Conservation (phyloP, 2,888 invertebrate species). For the Rhagonycha lutea region DNA sequence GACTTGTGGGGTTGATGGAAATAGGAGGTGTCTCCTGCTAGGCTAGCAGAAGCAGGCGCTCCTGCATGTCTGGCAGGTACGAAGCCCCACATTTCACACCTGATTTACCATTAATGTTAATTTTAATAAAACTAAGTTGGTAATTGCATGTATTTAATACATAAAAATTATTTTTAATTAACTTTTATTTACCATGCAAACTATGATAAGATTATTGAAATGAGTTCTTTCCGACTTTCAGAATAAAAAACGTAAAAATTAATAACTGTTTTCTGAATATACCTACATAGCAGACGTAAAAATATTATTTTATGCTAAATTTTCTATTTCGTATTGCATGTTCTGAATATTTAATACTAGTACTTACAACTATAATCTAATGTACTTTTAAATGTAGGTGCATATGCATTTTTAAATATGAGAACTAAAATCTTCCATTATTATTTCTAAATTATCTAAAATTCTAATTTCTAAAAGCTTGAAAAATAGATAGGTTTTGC, state of each 20-base stretch:
- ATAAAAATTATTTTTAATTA: background rate
- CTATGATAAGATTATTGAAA: background rate
- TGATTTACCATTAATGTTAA: background rate
- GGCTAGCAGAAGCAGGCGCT: conserved; percentile 23
- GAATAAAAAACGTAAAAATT: background rate
- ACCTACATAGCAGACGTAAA: background rate
- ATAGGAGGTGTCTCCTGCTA: conserved; percentile 30
- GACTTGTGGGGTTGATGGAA: conserved; percentile 36
- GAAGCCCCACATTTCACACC: background rate
- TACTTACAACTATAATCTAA: no score
- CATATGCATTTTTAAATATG: background rate
- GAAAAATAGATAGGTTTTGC: no score
- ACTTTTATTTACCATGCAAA: background rate
- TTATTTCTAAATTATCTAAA: background rate
- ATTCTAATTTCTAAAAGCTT: no score
- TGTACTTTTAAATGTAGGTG: no score
- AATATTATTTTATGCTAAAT: no score
- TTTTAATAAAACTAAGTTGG: background rate
- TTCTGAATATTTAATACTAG: no score
- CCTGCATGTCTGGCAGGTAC: conserved; percentile 19
- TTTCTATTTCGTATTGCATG: no score
- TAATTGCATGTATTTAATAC: background rate
- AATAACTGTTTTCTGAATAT: background rate
- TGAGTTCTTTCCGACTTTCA: background rate
- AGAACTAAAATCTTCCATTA: background rate